A percentile compares a stretch with the other conserved stretches of the same genome.
These are phyloP conservation scores for Peromyscus eremicus DNA, from an alignment of 2,797 vertebrate species.

Conservation along the genomic window DNA sequence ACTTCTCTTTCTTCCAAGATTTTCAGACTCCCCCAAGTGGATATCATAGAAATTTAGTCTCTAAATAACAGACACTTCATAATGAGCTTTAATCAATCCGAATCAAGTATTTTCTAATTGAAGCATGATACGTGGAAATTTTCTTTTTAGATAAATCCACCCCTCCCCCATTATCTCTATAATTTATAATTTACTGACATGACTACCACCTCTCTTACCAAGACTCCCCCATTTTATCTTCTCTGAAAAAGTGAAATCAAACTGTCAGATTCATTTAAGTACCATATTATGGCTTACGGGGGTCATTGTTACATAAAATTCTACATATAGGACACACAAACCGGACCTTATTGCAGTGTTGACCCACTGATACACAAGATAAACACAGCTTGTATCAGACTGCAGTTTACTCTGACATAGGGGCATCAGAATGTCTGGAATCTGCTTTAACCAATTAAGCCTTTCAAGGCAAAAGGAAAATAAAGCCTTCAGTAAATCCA, in stretches of 20 bases:
- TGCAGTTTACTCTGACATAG: conserved; percentile 27
- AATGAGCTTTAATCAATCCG: conserved; percentile 66
- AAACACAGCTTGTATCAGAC: conserved; percentile 4
- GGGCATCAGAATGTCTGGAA: conserved; percentile 64
- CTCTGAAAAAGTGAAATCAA: conserved; percentile 59
- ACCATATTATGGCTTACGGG: neutral
- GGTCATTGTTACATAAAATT: neutral
- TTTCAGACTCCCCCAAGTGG: conserved; percentile 86
- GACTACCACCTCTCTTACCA: neutral
- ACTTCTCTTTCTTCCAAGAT: conserved; percentile 49
- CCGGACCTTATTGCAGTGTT: neutral
- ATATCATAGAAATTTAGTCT: conserved; percentile 79
- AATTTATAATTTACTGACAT: conserved; percentile 38
- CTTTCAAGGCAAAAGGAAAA: conserved; percentile 69
- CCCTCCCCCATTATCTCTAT: neutral
- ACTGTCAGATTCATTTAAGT: conserved; percentile 59
- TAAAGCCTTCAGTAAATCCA: conserved; percentile 77
- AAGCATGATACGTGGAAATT: neutral
- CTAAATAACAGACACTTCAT: conserved; percentile 73
- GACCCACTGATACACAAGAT: conserved; percentile 38
- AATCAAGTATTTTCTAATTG: conserved; percentile 54
- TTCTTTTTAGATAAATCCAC: neutral
- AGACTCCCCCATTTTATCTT: neutral
- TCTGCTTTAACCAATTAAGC: conserved; percentile 80
- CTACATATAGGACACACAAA: neutral